Evolutionary conservation across 2,888 invertebrate species (phyloP), one percentile per base, ranked within the genome.

Genomic region (Hyposoter didymator): DNA sequence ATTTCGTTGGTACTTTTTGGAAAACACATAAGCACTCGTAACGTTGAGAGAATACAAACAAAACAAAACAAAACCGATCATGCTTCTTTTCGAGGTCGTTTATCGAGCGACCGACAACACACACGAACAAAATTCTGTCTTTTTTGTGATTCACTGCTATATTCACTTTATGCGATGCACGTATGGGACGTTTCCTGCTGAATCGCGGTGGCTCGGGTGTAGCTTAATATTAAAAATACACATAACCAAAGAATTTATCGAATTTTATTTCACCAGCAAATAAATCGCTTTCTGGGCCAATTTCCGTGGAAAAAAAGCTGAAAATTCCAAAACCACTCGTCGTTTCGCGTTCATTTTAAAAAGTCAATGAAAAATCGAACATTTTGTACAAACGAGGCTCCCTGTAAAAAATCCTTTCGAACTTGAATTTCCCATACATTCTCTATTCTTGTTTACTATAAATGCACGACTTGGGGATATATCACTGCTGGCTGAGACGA

Each of bases 1-100:
- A 69, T 59, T 78, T 78, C 28, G 52, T 82, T 82, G 82, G 82
- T 82, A 52, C 82, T 82, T 82, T 85, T 72, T 85, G 85, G 85
- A 85, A 82, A 79, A 75, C 82, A 82, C 82, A 78, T 55, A 35
- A 85, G 82, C 85, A 82, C 82, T 66, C 47, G 14, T 19, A 66
- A 73, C 17, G 28, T 59, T 28, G 28, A 78, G 35, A 66, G 28
- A 39, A 28, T 35, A 28, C 10, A 39, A 0, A n/a, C n/a, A n/a
- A 39, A 64, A 64, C n/a, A 49, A n/a, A 28, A 32, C 14, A 39
- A 35, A 72, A 22, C 72, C 35, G 22, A 32, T 28, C 22, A 39
- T 72, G 52, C 4, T 32, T 32, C 66, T 70, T 78, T 67, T 75
- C 39, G 35, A 62, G 52, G 14, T 66, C 45, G 55, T 47, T 67